These are phyloP conservation scores for Lepus townsendii DNA, from an alignment of 2,797 vertebrate species.

Conservation along the genomic window DNA sequence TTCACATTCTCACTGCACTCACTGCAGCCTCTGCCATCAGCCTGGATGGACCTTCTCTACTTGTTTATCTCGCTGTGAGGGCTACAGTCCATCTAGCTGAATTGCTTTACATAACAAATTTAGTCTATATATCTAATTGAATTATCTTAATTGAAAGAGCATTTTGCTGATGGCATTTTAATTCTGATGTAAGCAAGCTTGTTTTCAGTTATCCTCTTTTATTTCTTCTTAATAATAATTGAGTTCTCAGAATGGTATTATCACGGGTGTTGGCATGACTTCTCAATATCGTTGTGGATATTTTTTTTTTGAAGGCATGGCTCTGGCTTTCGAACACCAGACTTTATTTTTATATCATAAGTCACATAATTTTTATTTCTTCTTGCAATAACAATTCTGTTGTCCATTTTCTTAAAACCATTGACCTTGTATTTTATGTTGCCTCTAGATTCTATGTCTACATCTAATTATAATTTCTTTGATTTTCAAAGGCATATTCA, in stretches of 20 bases:
- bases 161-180: not conserved
- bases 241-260: not conserved
- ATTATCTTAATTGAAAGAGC: not conserved
- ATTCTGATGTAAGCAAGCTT: not conserved
- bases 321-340: too few relatives aligned
- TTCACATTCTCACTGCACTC: fast-evolving
- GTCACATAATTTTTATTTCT: too few relatives aligned
- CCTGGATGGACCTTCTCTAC: not conserved
- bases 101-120: not conserved
- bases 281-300: not conserved
- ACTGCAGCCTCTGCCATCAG: not conserved
- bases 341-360: too few relatives aligned
- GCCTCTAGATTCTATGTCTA: too few relatives aligned
- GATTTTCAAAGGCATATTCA: too few relatives aligned
- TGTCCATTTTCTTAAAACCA: too few relatives aligned
- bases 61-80: not conserved
- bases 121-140: not conserved
- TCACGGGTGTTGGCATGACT: not conserved
- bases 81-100: not conserved
- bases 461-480: too few relatives aligned
- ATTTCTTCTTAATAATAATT: not conserved
- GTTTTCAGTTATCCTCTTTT: not conserved
- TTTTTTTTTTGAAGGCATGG: too few relatives aligned
- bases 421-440: too few relatives aligned
- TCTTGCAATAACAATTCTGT: too few relatives aligned